These are phyloP conservation scores for Lithobates pipiens DNA, from an alignment of 2,797 vertebrate genomes.

Conservation along the genomic window DNA sequence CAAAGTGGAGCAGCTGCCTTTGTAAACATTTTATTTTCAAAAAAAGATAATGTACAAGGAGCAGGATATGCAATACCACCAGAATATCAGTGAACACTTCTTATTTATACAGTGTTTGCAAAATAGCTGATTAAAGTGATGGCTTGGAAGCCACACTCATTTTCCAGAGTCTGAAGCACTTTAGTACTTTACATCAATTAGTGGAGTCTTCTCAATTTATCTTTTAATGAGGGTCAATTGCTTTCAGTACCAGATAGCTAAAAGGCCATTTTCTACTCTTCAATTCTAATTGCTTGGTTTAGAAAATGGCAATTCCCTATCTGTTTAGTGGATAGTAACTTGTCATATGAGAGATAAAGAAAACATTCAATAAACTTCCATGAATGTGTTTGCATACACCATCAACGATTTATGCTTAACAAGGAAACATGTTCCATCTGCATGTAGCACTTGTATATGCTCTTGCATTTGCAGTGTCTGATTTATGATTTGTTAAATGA, in stretches of 20 bases:
- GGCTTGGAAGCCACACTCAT: constrained; percentile 13
- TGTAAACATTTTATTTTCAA: constrained; percentile 53
- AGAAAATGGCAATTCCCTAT: constrained; percentile 11
- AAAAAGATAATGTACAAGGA: constrained; percentile 37
- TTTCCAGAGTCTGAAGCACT: constrained; percentile 29
- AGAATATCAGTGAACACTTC: constrained; percentile 31
- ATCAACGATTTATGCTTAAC: not conserved
- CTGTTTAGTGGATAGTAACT: constrained; percentile 1
- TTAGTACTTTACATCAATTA: constrained; percentile 52
- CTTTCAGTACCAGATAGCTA: constrained; percentile 33
- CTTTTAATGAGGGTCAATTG: constrained; percentile 46
- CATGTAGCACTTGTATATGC: constrained; percentile 15
- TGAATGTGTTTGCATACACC: not conserved
- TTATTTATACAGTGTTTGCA: constrained; percentile 39
- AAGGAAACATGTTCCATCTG: not conserved
- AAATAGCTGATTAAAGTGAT: constrained; percentile 41
- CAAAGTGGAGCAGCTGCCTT: constrained; percentile 44
- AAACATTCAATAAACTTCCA: not conserved
- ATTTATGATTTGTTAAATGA: constrained; percentile 9
- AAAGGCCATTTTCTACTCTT: constrained; percentile 1
- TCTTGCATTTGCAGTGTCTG: not conserved
- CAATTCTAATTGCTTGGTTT: constrained; percentile 2
- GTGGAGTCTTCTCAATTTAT: constrained; percentile 36
- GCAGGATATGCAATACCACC: constrained; percentile 31
- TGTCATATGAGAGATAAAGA: not conserved